Evolutionary conservation across 1,140 invertebrate species (phyloP), one percentile per base, ranked within the genome.

Genomic region (Proales similis): DNA sequence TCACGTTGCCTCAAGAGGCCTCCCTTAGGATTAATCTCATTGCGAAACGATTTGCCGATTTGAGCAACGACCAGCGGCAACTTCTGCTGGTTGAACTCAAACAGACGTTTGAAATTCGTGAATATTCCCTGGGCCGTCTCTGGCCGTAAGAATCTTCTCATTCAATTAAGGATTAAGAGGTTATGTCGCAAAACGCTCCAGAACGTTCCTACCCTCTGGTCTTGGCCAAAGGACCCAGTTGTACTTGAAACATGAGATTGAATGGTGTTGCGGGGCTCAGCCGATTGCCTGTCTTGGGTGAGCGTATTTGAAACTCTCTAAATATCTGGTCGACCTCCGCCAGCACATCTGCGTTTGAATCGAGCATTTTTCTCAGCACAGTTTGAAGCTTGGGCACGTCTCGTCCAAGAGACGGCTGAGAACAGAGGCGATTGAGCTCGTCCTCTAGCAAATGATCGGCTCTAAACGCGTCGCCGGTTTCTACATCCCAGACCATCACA

Each of bases 91-190:
- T 98, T 98, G 72, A 98, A 98, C 73, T 95, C 91, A 33, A 98
- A 72, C 2, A 98, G 77, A 17, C 93, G 78, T 74, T 95, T 94
- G 70, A 98, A 99, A 75, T 99, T 99, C 0, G 98, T 92, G 79
- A 99, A 99, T 60, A 99, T 98, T 26, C 94, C 94, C 76, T 99
- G 94, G 2, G 94, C 94, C 19, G 94, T 98, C 79, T 99, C 94
- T 26, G 94, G 94, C 66, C 94, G 82, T 1, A 98, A 78, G 71
- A 85, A 97, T 30, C 82, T 83, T n/a, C n/a, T n/a, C n/a, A n/a
- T n/a, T n/a, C n/a, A n/a, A n/a, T n/a, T n/a, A n/a, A n/a, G n/a
- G 66, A 39, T 39, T 39, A 39, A 39, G n/a, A 39, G 4, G n/a
- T 2, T 39, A 39, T 39, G 63, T 60, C 22, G 14, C 7, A 1